Evolutionary conservation across 2,797 vertebrate species (phyloP).

Genomic region (Oreortyx pictus): DNA sequence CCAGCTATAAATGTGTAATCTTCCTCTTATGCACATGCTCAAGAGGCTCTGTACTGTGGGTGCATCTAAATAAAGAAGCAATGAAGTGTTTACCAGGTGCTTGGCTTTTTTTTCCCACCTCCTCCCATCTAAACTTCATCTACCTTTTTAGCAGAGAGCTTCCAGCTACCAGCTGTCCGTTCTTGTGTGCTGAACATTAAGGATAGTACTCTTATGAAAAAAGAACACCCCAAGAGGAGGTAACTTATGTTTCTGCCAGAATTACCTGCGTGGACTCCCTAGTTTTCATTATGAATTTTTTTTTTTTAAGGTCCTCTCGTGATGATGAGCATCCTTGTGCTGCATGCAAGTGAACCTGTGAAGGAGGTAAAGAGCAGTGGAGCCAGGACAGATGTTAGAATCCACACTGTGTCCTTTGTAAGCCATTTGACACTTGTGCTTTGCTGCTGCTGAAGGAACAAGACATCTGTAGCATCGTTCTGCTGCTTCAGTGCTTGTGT

Average conservation of each 20-base stretch:
- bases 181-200: rapidly evolving
- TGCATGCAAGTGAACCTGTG: rapidly evolving
- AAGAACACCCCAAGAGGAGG: neutral
- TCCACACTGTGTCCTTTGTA: rapidly evolving
- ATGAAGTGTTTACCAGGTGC: conserved; percentile 76
- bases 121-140: neutral
- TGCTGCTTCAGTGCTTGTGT: rapidly evolving
- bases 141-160: neutral
- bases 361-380: neutral
- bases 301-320: neutral
- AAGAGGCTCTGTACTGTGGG: conserved; percentile 79
- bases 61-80: conserved; percentile 80
- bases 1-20: conserved; percentile 76
- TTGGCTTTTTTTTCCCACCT: conserved; percentile 65
- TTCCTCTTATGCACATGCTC: conserved; percentile 65
- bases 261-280: rapidly evolving
- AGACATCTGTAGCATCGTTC: neutral
- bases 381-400: neutral
- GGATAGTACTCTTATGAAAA: neutral
- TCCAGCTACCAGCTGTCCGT: rapidly evolving
- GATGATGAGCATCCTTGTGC: neutral
- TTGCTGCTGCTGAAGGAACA: neutral
- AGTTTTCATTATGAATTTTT: neutral
- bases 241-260: neutral
- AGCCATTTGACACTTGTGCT: neutral